Conservation (phyloP, 2,113 vertebrate species). For the Anguilla rostrata region DNA sequence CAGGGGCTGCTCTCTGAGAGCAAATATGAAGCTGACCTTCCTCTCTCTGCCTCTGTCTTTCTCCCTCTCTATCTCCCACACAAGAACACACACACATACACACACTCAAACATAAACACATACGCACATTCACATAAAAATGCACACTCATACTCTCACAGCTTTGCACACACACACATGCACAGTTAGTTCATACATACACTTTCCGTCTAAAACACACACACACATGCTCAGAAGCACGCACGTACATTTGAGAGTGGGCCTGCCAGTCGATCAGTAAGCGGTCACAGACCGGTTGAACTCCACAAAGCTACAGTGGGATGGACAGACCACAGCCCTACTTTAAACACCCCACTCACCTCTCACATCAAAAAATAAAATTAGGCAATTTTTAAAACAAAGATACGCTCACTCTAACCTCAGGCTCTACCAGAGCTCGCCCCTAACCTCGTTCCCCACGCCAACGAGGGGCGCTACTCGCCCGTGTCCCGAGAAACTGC, state of each 20-base stretch:
- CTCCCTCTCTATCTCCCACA: slow-evolving; percentile 5
- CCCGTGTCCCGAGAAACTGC: not conserved
- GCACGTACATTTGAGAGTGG: slow-evolving; percentile 62
- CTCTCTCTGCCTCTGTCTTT: not conserved
- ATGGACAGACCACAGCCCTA: slow-evolving; percentile 53
- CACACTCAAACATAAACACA: slow-evolving; percentile 29
- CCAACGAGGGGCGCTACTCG: slow-evolving; percentile 8
- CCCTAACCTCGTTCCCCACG: not conserved
- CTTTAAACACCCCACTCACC: slow-evolving; percentile 40
- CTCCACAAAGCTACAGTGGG: slow-evolving; percentile 71
- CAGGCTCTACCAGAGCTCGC: slow-evolving; percentile 8
- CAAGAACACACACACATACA: slow-evolving; percentile 16
- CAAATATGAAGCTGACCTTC: slow-evolving; percentile 57
- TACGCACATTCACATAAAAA: not conserved
- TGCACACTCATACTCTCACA: not conserved
- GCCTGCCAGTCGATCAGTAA: slow-evolving; percentile 82
- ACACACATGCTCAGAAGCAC: slow-evolving; percentile 26
- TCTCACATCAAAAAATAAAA: slow-evolving; percentile 45
- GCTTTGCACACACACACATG: not conserved
- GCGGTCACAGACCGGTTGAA: slow-evolving; percentile 80
- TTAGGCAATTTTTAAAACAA: slow-evolving; percentile 41
- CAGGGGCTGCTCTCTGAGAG: slow-evolving; percentile 67
- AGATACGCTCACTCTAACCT: not conserved
- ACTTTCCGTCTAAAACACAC: not conserved
- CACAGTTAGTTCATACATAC: not conserved